Evolutionary conservation across 2,888 invertebrate species (phyloP).

Genomic region (Entomobrya proxima): DNA sequence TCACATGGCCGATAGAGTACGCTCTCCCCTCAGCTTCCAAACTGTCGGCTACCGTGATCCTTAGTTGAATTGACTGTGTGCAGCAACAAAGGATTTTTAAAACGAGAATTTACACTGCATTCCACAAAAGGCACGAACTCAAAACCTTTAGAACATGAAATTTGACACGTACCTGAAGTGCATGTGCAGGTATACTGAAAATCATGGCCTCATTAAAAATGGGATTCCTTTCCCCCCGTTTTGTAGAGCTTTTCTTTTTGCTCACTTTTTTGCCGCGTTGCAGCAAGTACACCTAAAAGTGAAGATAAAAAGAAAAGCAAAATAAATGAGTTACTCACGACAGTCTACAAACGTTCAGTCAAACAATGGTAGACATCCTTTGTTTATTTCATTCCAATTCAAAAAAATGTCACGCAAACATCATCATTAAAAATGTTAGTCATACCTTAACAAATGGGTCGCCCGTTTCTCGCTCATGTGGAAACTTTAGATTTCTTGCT

Average conservation of each 20-base stretch:
- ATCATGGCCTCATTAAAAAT: constrained; percentile 92
- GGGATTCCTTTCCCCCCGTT: constrained; percentile 85
- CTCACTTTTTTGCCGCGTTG: constrained; percentile 89
- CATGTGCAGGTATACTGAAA: constrained; percentile 86
- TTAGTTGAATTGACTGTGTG: constrained; percentile 84
- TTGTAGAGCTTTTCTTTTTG: constrained; percentile 88
- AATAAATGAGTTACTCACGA: neutral
- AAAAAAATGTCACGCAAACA: too few relatives aligned
- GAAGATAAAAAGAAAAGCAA: neutral
- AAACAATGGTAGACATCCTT: neutral
- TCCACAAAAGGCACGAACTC: neutral
- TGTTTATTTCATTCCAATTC: too few relatives aligned
- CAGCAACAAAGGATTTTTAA: neutral
- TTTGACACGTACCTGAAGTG: constrained; percentile 82
- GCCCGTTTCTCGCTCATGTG: constrained; percentile 80
- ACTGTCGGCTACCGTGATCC: constrained; percentile 81
- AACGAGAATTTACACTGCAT: neutral
- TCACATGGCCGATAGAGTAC: constrained; percentile 87
- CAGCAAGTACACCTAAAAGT: constrained; percentile 84
- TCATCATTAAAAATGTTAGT: neutral
- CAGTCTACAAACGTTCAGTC: neutral
- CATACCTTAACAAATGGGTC: constrained; percentile 87
- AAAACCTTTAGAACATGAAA: neutral
- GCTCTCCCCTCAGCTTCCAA: constrained; percentile 79
- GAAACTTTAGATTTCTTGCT: constrained; percentile 84